Evolutionary conservation across 2,888 invertebrate species (phyloP).

Genomic region (Clistopyga incitator): DNA sequence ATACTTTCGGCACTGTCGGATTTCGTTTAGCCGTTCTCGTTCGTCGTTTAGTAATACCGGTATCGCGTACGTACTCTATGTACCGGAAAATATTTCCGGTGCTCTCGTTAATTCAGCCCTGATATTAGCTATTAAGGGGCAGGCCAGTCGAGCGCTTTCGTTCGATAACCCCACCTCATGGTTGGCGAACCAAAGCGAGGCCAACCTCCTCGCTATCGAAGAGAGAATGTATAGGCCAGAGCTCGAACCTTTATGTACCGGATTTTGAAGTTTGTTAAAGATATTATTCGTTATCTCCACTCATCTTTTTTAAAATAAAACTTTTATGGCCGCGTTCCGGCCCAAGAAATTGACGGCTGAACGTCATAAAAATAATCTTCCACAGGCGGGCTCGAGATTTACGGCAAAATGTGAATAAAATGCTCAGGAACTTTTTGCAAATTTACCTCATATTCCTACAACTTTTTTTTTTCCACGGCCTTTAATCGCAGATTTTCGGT

Average conservation of each 20-base stretch:
- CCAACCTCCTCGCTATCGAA: neutral
- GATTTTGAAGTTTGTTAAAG: neutral
- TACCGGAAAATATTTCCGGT: conserved; percentile 46
- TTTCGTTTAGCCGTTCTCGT: conserved; percentile 34
- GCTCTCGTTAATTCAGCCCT: conserved; percentile 48
- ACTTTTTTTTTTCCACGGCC: too few species aligned
- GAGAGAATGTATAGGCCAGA: neutral
- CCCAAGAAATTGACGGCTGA: too few species aligned
- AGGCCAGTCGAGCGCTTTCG: conserved; percentile 7
- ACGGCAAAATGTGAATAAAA: neutral
- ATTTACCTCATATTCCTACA: too few species aligned
- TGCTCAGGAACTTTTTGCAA: too few species aligned
- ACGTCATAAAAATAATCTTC: too few species aligned
- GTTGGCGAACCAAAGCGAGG: conserved; percentile 5
- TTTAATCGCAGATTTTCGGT: too few species aligned
- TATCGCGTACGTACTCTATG: conserved; percentile 35
- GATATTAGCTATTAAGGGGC: conserved; percentile 57
- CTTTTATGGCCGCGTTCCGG: too few species aligned
- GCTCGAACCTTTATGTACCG: neutral
- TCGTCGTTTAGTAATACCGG: conserved; percentile 42
- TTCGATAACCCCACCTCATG: conserved; percentile 41
- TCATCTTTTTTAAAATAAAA: neutral
- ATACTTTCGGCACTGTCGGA: conserved; percentile 33
- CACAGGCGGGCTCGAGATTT: neutral
- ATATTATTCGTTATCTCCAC: conserved; percentile 14